Evolutionary conservation across 1,140 invertebrate genomes (phyloP).

Genomic region (Trichonephila clavipes): DNA sequence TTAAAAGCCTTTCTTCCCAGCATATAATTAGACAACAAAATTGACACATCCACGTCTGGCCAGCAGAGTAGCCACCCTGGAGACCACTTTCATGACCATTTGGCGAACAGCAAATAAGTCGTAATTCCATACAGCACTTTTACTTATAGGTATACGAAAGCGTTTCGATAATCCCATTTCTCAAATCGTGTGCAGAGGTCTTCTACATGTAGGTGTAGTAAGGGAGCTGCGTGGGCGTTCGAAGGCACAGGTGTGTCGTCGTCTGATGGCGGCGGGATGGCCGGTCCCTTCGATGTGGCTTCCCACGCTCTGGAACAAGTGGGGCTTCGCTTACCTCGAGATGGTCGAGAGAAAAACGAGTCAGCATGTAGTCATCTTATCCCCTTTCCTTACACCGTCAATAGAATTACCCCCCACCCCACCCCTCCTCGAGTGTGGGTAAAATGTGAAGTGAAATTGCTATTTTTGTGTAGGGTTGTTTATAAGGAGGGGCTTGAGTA

Average conservation of each 20-base stretch:
- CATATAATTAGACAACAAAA: no score
- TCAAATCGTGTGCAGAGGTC: background rate
- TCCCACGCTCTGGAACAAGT: background rate
- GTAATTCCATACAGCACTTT: no score
- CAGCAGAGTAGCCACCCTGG: no score
- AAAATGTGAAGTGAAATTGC: background rate
- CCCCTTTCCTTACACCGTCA: background rate
- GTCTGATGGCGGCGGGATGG: background rate
- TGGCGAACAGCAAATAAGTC: no score
- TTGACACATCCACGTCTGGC: no score
- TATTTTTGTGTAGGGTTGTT: background rate
- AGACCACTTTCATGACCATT: no score
- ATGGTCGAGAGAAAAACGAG: background rate
- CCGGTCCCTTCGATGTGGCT: background rate
- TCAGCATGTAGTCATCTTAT: background rate
- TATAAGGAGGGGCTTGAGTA: no score
- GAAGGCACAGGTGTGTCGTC: conserved; percentile 18
- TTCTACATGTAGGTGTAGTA: background rate
- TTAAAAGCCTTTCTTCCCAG: no score
- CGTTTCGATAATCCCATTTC: background rate
- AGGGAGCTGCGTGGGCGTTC: background rate
- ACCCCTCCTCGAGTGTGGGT: background rate
- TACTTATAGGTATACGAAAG: no score
- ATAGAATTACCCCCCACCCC: background rate
- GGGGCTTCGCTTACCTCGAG: background rate